A percentile compares a stretch with the other conserved stretches of the same genome.
phyloP scores from a whole-genome alignment of 2,113 vertebrate genomes.

The Motacilla tschutschensis region DNA sequence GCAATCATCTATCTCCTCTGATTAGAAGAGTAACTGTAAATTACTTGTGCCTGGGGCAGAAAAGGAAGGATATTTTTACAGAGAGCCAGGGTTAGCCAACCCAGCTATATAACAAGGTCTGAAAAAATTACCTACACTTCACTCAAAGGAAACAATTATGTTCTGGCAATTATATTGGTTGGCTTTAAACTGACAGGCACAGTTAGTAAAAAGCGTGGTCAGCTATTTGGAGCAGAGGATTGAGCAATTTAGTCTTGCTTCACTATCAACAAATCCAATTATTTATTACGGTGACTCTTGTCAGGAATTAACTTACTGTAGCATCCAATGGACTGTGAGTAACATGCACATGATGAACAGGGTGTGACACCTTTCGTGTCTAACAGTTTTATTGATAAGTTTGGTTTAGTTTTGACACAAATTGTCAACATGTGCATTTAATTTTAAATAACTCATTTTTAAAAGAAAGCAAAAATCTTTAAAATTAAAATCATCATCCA shows the following conservation, averaged over 20 bases:
- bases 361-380: background rate
- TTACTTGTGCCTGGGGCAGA: background rate
- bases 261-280: slow-evolving; percentile 17
- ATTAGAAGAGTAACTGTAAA: background rate
- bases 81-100: background rate
- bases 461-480: background rate
- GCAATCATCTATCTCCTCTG: background rate
- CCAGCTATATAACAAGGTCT: background rate
- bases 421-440: background rate
- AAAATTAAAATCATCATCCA: background rate
- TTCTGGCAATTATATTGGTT: background rate
- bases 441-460: background rate
- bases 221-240: slow-evolving; percentile 16
- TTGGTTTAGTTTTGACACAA: background rate
- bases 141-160: background rate
- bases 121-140: background rate
- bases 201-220: background rate
- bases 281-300: background rate
- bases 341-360: background rate
- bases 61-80: background rate
- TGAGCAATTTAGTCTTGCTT: slow-evolving; percentile 24
- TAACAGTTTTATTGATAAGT: background rate
- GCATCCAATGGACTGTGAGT: background rate
- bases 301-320: background rate
- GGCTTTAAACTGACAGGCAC: background rate